phyloP scores from a whole-genome alignment of 92 coral and sea anemone species.

The Palythoa grandis region DNA sequence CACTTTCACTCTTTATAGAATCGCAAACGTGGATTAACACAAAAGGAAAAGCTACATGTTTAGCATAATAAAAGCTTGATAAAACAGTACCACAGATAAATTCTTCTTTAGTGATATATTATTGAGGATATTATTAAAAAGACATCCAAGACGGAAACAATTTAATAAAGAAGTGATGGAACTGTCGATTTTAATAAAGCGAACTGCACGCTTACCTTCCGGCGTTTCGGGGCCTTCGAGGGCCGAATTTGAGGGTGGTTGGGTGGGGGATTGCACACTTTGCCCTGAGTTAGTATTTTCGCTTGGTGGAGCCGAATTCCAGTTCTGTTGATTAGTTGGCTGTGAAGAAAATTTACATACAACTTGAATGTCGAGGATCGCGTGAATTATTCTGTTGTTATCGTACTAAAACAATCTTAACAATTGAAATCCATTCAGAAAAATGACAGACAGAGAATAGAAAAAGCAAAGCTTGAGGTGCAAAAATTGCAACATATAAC shows the following conservation, averaged over 20 bases:
- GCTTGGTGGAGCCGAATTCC: constrained; percentile 83
- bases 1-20: constrained; percentile 90
- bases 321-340: constrained; percentile 78
- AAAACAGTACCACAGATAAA: constrained; percentile 78
- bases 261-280: constrained; percentile 83
- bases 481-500: constrained; percentile 70
- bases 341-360: constrained; percentile 56
- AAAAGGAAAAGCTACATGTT: constrained; percentile 75
- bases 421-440: constrained; percentile 72
- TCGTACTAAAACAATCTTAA: constrained; percentile 56
- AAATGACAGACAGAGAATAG: constrained; percentile 81
- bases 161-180: constrained; percentile 94
- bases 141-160: constrained; percentile 98
- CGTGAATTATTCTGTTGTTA: constrained; percentile 73
- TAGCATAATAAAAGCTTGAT: constrained; percentile 83
- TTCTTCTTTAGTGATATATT: constrained; percentile 81
- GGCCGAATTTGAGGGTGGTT: constrained; percentile 89
- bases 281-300: constrained; percentile 82
- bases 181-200: constrained; percentile 94
- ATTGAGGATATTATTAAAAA: constrained; percentile 96
- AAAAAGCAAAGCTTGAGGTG: constrained; percentile 78
- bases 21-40: constrained; percentile 85
- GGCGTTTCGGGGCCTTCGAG: constrained; percentile 91
- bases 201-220: constrained; percentile 85
- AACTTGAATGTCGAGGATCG: constrained; percentile 62